Conservation (phyloP, 2,797 vertebrate genomes). For the Diplodus puntazzo region DNA sequence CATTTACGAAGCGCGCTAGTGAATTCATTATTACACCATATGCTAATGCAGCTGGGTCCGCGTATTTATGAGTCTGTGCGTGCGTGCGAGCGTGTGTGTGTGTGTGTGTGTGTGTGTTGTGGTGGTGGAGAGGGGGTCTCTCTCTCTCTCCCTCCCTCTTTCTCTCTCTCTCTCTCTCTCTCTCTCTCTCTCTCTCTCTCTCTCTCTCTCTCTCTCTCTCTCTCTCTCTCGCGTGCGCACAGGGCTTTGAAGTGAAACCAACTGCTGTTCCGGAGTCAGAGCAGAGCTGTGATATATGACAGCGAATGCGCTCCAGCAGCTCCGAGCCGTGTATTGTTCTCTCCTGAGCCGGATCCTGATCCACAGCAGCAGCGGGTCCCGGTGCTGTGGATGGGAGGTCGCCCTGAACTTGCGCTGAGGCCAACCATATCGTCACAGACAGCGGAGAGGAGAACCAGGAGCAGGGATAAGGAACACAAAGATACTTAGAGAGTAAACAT, state of each 20-base stretch:
- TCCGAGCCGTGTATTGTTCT: conserved; percentile 70
- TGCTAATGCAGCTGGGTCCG: conserved; percentile 84
- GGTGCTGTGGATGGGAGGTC: conserved; percentile 56
- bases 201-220: conserved; percentile 29
- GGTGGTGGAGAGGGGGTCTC: conserved; percentile 3
- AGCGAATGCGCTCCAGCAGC: conserved; percentile 34
- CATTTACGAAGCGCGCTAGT: conserved; percentile 82
- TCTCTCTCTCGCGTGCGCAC: conserved; percentile 35
- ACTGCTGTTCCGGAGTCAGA: conserved; percentile 71
- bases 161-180: conserved; percentile 13
- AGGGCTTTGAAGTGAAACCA: conserved; percentile 75
- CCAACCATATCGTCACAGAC: conserved; percentile 34
- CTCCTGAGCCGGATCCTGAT: conserved; percentile 30
- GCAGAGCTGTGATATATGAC: conserved; percentile 37
- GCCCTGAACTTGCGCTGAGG: conserved; percentile 64
- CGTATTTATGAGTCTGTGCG: conserved; percentile 66
- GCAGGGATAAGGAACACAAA: not conserved
- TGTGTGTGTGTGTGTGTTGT: no score
- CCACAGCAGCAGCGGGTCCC: conserved; percentile 41
- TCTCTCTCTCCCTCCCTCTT: conserved; percentile 26
- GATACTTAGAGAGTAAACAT: conserved; percentile 38
- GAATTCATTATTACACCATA: conserved; percentile 87
- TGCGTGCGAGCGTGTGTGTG: conserved; percentile 15
- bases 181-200: conserved; percentile 30
- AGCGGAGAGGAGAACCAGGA: conserved; percentile 14